Percentiles rank a stretch among this genome's conserved stretches.
These are phyloP conservation scores for Toxotes chatareus DNA, from an alignment of 2,113 vertebrate genomes.

Conservation along the genomic window DNA sequence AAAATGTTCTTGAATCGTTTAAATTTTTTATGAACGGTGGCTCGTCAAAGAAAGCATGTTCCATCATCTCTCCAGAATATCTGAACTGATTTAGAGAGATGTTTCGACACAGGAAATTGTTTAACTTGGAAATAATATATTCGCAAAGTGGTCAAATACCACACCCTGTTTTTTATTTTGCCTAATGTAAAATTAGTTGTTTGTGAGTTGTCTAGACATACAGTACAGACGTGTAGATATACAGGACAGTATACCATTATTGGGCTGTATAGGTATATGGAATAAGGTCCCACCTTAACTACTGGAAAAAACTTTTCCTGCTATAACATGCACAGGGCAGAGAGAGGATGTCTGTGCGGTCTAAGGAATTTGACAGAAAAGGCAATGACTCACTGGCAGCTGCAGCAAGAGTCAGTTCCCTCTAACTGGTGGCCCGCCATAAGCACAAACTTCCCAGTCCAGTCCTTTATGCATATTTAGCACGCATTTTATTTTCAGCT, in stretches of 20 bases:
- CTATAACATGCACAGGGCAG: not conserved
- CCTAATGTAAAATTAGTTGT: too few relatives aligned
- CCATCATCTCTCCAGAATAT: not conserved
- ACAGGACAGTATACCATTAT: not conserved
- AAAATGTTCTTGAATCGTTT: not conserved
- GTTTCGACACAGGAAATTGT: too few relatives aligned
- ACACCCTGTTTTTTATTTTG: too few relatives aligned
- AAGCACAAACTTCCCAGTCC: not conserved
- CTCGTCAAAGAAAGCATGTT: not conserved
- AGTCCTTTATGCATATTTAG: slow-evolving; percentile 59
- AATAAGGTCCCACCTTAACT: not conserved
- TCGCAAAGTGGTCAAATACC: too few relatives aligned
- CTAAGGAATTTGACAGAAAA: not conserved
- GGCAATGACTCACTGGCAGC: not conserved
- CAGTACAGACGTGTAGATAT: too few relatives aligned
- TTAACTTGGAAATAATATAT: too few relatives aligned
- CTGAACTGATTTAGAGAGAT: too few relatives aligned
- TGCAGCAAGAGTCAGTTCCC: not conserved
- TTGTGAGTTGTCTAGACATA: not conserved
- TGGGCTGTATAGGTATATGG: not conserved
- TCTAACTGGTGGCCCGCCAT: not conserved
- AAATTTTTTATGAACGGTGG: not conserved
- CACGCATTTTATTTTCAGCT: slow-evolving; percentile 72
- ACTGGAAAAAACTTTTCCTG: not conserved
- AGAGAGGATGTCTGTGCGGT: too few relatives aligned